Evolutionary conservation across 2,797 vertebrate genomes (phyloP).

Genomic region (Bradypus variegatus): DNA sequence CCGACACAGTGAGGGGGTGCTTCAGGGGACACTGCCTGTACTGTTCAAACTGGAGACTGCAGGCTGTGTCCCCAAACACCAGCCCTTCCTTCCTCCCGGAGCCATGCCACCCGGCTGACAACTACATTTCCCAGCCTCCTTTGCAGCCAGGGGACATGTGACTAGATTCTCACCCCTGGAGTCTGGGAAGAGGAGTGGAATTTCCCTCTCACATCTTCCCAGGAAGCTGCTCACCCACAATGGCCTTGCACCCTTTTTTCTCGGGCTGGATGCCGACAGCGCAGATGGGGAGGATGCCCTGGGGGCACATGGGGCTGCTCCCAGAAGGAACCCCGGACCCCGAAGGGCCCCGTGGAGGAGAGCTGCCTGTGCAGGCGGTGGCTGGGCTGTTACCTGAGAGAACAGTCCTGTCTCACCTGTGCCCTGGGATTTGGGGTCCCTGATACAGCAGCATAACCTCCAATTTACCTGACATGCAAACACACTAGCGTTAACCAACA

Average conservation of each 20-base stretch:
- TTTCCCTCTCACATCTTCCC: neutral
- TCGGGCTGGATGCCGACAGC: neutral
- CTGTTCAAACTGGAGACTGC: too few relatives aligned
- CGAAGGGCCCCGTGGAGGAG: neutral
- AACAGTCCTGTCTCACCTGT: neutral
- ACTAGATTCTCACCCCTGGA: neutral
- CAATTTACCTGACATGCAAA: too few relatives aligned
- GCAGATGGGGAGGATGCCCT: neutral
- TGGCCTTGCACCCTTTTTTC: neutral
- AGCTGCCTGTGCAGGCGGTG: neutral
- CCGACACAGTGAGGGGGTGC: neutral
- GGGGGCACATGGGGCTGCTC: neutral
- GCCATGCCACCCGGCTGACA: neutral
- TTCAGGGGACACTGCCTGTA: neutral
- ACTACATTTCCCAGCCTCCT: neutral
- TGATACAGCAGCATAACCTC: neutral
- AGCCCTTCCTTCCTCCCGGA: neutral
- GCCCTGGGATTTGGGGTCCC: neutral
- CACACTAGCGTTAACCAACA: neutral
- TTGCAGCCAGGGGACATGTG: neutral
- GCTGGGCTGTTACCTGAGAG: neutral
- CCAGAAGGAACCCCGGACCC: too few relatives aligned
- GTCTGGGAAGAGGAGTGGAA: neutral
- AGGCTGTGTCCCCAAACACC: too few relatives aligned
- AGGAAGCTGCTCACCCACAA: neutral